Evolutionary conservation across 92 coral and sea anemone genomes (phyloP).

Genomic region (Paragorgia papillata): DNA sequence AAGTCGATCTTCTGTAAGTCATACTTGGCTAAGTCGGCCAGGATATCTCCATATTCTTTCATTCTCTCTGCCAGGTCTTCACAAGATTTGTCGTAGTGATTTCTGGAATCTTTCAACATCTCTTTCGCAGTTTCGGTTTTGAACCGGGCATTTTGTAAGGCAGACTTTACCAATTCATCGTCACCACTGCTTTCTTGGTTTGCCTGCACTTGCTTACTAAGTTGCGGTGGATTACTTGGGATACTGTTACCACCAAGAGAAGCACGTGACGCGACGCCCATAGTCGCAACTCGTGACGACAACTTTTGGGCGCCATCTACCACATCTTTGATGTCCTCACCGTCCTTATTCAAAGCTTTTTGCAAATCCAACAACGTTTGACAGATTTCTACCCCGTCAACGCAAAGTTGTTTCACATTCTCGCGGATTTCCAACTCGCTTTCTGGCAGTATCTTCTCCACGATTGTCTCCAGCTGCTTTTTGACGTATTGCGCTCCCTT

Average conservation of each 20-base stretch:
- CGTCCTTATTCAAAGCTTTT: conserved; percentile 3
- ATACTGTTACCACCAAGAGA: conserved; percentile 19
- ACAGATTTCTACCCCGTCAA: conserved; percentile 25
- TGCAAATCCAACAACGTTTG: not conserved
- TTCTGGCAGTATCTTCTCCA: not conserved
- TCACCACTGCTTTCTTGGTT: not conserved
- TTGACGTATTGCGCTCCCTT: not conserved
- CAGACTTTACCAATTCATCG: conserved; percentile 32
- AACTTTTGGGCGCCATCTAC: not conserved
- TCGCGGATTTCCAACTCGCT: not conserved
- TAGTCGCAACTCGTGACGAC: not conserved
- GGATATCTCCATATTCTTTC: conserved; percentile 22
- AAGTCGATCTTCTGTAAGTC: conserved; percentile 39
- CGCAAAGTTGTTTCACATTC: conserved; percentile 4
- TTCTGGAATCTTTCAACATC: conserved; percentile 29
- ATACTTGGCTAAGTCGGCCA: conserved; percentile 46
- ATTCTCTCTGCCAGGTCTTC: conserved; percentile 14
- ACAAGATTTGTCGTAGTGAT: conserved; percentile 45
- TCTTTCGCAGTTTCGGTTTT: conserved; percentile 49
- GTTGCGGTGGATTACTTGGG: conserved; percentile 28
- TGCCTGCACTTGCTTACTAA: conserved; percentile 9
- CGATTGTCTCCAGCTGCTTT: not conserved
- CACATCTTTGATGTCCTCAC: conserved; percentile 7
- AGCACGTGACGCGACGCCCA: not conserved
- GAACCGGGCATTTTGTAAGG: conserved; percentile 33